These are phyloP conservation scores for Drosophila incognita DNA, from an alignment of 2,888 invertebrate genomes.

Conservation along the genomic window DNA sequence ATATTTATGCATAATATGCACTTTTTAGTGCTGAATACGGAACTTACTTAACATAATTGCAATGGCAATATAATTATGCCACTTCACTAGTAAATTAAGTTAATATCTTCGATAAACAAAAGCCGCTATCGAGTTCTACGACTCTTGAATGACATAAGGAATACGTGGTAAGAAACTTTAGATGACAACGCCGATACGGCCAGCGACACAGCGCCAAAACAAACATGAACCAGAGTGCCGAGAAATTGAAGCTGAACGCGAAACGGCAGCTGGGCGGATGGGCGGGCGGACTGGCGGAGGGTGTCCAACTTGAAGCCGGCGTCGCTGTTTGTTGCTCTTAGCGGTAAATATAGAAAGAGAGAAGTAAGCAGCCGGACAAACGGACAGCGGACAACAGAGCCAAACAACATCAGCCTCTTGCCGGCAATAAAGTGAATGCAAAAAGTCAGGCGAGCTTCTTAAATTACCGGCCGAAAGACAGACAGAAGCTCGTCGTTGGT, in stretches of 20 bases:
- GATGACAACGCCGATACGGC: conserved; percentile 60
- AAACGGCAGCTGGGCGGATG: conserved; percentile 2
- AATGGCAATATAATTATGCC: background rate
- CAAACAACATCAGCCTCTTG: conserved; percentile 18
- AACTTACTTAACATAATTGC: background rate
- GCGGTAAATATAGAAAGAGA: conserved; percentile 65
- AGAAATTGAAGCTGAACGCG: conserved; percentile 42
- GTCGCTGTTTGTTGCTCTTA: conserved; percentile 73
- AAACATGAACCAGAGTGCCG: conserved; percentile 33
- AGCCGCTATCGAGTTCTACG: conserved; percentile 28
- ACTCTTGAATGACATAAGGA: conserved; percentile 41
- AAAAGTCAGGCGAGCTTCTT: conserved; percentile 65
- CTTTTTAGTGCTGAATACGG: background rate
- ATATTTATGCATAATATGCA: background rate
- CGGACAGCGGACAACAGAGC: background rate
- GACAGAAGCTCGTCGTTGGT: conserved; percentile 55
- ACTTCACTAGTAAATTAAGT: conserved; percentile 25
- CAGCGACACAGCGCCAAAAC: conserved; percentile 45
- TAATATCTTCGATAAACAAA: conserved; percentile 22
- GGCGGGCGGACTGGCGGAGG: conserved; percentile 3
- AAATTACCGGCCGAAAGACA: conserved; percentile 60
- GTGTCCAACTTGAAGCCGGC: conserved; percentile 54
- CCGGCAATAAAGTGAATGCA: conserved; percentile 66
- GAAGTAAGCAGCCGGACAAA: conserved; percentile 27
- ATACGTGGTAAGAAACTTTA: conserved; percentile 56